Evolutionary conservation across 2,888 invertebrate species (phyloP), one percentile per base, ranked within the genome.

Genomic region (Bombylius discolor): DNA sequence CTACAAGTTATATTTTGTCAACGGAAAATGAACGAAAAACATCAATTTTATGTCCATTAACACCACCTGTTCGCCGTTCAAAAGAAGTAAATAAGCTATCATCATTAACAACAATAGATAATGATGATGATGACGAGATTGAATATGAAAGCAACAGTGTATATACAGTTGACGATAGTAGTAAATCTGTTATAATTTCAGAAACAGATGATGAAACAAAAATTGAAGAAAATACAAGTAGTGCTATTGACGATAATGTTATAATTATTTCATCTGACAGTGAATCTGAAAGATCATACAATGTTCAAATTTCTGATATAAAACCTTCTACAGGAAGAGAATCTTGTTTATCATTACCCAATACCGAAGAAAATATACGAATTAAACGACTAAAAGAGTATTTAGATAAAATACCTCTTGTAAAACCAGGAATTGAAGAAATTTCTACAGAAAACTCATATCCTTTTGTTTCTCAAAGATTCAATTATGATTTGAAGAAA

Each of bases 381-480:
- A 63, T 66, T 1, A 63, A 67, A 46, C 67, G 67, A 6, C 67
- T 72, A 50, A 65, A 67, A 14, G 71, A 67, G 0, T 72, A 70
- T 51, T 57, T 72, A 11, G 67, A 67, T 1, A 73, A 55, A 12
- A 12, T 51, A 45, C 39, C 46, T 11, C 39, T 11, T 4, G 39
- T 42, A 11, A 8, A 4, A 5, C 39, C 39, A 42, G 39, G 39
- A 11, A 42, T 42, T 42, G 39, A 42, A 42, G 8, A 11, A 5
- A 11, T 42, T 8, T 42, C 39, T 11, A 11, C 39, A 11, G 8
- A 42, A 5, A 11, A 42, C 1, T 11, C 12, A 42, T 42, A 11
- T 11, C 39, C 39, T 23, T 23, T 23, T 23, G 23, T 23, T 23
- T 23, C 23, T 23, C 39, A 42, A 42, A 42, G 39, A 42, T 42